Percentiles rank a stretch among this genome's conserved stretches.
phyloP scores from a whole-genome alignment of 35 echinoderm and acorn worm species.

The Chiridota heheva region DNA sequence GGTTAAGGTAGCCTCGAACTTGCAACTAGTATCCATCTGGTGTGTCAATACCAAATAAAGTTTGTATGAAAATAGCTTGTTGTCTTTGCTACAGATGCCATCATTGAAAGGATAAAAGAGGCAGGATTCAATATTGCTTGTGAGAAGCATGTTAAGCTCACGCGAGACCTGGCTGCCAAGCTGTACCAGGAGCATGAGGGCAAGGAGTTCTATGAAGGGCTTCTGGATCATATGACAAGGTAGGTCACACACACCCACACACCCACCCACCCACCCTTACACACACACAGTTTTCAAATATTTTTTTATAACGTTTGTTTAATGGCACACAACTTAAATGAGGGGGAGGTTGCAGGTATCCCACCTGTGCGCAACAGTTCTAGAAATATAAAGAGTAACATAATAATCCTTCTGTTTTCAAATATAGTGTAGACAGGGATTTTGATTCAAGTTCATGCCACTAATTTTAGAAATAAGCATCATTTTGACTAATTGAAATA shows the following conservation, averaged over 20 bases:
- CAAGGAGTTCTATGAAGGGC: conserved; percentile 94
- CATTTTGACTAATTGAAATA: too few relatives aligned
- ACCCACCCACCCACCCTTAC: too few relatives aligned
- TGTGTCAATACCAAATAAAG: not conserved
- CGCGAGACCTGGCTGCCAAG: conserved; percentile 71
- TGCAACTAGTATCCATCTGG: too few relatives aligned
- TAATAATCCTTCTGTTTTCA: too few relatives aligned
- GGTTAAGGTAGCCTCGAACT: too few relatives aligned
- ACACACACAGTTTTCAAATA: not conserved
- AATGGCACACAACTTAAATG: not conserved
- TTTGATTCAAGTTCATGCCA: too few relatives aligned
- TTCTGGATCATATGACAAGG: conserved; percentile 92
- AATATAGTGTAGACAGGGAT: too few relatives aligned
- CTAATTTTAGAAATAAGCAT: too few relatives aligned
- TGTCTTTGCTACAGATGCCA: conserved; percentile 47
- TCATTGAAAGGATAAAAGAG: conserved; percentile 80
- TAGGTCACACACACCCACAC: not conserved
- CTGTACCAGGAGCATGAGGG: conserved; percentile 96
- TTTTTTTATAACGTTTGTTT: not conserved
- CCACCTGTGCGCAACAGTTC: not conserved
- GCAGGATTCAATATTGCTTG: conserved; percentile 87
- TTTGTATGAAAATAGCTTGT: not conserved
- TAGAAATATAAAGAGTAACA: not conserved
- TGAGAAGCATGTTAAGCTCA: conserved; percentile 69
- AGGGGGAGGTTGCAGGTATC: not conserved